Evolutionary conservation across 2,797 vertebrate genomes (phyloP), one percentile per base, ranked within the genome.

Genomic region (Buceros bicornis): DNA sequence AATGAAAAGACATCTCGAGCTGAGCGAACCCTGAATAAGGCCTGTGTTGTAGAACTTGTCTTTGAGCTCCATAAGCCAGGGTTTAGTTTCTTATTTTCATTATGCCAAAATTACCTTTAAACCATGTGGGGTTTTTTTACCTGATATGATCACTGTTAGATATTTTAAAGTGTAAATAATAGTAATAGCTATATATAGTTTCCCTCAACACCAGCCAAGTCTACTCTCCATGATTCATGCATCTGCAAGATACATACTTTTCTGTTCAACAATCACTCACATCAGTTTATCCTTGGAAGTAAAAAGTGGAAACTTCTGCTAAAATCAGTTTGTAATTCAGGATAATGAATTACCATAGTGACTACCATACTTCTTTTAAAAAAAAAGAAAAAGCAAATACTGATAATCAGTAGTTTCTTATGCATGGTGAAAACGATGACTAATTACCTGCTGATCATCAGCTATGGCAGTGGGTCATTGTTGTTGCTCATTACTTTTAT

Each of bases 401-500:
- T 80, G 43, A 45, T 77, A 90, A 92, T 79, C 71, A 70, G 45
- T 70, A 84, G 56, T 77, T 90, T 92, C 25, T 70, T 51, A 56
- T 28, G 43, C 0, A 1, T 66, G 56, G 35, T 87, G 88, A 87
- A 82, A 31, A 77, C 70, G 87, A 79, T 57, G 21, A 60, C 79
- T 93, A 81, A 94, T 94, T 78, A 97, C 73, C 86, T 94, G 74
- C 89, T 91, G 81, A 93, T 80, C 83, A 65, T 64, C 65, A 67
- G 22, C 57, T 87, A 48, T 62, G 2, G 2, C 51, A 95, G 54
- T 2, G 11, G 87, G 76, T 91, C 67, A 88, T 4, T 92, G 71
- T 6, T 94, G 69, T 33, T 94, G 77, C 84, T 94, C 82, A 74
- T 94, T 81, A 94, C 51, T 96, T 95, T 89, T 94, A 92, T 26